Base-by-base conservation (phyloP, 2,888 invertebrate species). In the Ephialtes manifestator region DNA sequence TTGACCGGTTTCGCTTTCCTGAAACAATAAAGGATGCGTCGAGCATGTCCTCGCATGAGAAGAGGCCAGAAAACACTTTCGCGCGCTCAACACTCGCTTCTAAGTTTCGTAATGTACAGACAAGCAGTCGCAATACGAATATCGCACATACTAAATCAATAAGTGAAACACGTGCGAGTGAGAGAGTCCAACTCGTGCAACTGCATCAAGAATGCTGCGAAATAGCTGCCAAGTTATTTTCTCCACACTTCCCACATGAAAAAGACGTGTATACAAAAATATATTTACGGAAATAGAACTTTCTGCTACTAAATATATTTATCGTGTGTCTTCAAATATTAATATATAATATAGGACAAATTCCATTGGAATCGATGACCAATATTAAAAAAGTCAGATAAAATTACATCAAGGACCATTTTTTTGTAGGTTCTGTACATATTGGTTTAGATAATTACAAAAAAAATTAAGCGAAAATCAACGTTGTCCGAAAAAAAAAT, bases 1-100 rank as follows among this genome's bases (percentile, higher is more conserved):
- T 93, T 97, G 97, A 89, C 97, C 97, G 76, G 95, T 95, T 70
- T 96, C 96, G 79, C 95, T 94, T 92, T 96, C 96, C 96, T 96
- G 92, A 85, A 93, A 93, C 76, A 79, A 85, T 74, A 46, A 67
- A 39, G 43, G 71, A 81, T 48, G 55, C 74, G 60, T 43, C 39
- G 39, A 48, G 60, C 28, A 18, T 48, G 35, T 70, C 20, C 18
- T 75, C 75, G 48, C 60, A 18, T 35, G 80, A 67, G 55, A 55
- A 58, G 31, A 63, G 60, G 10, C 20, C 60, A 8, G 15, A 18
- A 63, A 18, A 31, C 20, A 75, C 75, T 63, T 63, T 51, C 63
- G 60, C 63, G 72, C 28, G 58, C 24, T 58, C 58, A 24, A 43
- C 2, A 11, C 46, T 24, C 46, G 55, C 58, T 46, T 58, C 43